Percentiles rank a stretch among this genome's conserved stretches.
Conservation (phyloP, 2,888 invertebrate genomes). For the Brassicogethes aeneus region DNA sequence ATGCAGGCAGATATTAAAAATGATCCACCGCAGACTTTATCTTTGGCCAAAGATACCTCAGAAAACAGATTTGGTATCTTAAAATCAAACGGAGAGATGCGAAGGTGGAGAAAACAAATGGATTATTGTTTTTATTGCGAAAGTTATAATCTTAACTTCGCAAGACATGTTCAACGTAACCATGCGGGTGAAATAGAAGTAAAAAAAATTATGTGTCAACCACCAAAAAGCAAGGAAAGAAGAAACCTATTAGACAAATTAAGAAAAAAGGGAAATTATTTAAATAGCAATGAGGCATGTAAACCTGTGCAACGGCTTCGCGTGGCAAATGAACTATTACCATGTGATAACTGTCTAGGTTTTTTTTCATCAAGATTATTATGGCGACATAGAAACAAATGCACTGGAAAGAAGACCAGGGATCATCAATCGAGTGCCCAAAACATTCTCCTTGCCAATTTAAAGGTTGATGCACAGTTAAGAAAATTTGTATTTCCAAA, state of each 20-base stretch:
- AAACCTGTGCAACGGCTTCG: conserved; percentile 4
- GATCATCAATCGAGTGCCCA: conserved; percentile 4
- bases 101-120: too few species aligned
- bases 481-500: conserved; percentile 10
- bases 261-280: conserved; percentile 10
- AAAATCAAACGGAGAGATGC: too few species aligned
- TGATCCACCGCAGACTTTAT: too few species aligned
- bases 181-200: too few species aligned
- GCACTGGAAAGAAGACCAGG: too few species aligned
- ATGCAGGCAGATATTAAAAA: too few species aligned
- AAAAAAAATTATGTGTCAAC: too few species aligned
- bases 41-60: too few species aligned
- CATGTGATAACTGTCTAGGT: conserved; percentile 7
- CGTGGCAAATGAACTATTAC: conserved; percentile 1
- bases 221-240: background rate
- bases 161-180: too few species aligned
- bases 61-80: too few species aligned
- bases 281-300: background rate
- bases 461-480: conserved; percentile 7
- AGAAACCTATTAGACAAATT: conserved; percentile 4
- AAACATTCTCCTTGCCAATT: conserved; percentile 5
- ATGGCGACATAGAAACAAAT: conserved; percentile 8
- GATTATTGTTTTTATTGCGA: too few species aligned
- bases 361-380: conserved; percentile 7
- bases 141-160: too few species aligned